phyloP scores from a whole-genome alignment of 2,797 vertebrate genomes.

The Pangasius larnaudii region DNA sequence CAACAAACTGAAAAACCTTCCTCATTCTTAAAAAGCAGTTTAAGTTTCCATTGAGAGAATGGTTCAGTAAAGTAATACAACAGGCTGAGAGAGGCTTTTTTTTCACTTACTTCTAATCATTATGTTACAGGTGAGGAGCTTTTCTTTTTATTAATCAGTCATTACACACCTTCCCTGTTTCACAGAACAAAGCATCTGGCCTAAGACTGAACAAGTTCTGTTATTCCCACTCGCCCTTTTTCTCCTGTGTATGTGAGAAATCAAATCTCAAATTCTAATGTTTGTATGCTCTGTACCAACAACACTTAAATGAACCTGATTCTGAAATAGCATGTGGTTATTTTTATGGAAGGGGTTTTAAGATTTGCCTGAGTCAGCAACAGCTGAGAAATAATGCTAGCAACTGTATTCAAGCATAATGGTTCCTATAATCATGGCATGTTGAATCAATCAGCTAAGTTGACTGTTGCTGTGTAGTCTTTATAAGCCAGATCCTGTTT shows the following conservation, averaged over 20 bases:
- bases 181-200: neutral
- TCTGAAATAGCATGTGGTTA: conserved; percentile 20
- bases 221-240: neutral
- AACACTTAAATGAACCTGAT: conserved; percentile 10
- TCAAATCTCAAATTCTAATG: conserved; percentile 1
- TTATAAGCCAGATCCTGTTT: conserved; percentile 51
- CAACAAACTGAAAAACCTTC: conserved; percentile 78
- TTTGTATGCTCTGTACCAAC: neutral
- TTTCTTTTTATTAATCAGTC: neutral
- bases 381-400: conserved; percentile 24
- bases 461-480: conserved; percentile 47
- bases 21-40: conserved; percentile 81
- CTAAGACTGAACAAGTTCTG: neutral
- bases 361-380: conserved; percentile 7
- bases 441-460: conserved; percentile 48
- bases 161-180: neutral
- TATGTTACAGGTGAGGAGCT: conserved; percentile 4
- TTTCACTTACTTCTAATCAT: neutral
- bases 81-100: conserved; percentile 54
- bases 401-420: conserved; percentile 31
- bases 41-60: conserved; percentile 73
- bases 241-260: neutral
- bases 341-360: neutral
- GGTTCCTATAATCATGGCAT: conserved; percentile 45
- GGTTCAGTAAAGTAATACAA: conserved; percentile 69